Percentiles rank a stretch among this genome's conserved stretches.
phyloP scores from a whole-genome alignment of 2,888 invertebrate genomes.

The Romanomermis culicivorax region DNA sequence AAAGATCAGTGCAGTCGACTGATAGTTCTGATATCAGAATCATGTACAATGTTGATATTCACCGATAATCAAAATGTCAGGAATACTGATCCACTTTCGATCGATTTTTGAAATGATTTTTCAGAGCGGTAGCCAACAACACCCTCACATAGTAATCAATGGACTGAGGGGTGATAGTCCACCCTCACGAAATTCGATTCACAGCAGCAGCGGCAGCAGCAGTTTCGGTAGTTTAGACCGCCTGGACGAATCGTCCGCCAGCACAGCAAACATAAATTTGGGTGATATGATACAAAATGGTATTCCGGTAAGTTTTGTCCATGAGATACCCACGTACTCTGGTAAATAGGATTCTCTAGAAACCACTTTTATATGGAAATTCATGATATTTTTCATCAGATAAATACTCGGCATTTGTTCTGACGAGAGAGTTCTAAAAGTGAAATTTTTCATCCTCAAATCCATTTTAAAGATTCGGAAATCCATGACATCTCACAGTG shows the following conservation, averaged over 20 bases:
- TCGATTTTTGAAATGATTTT: background rate
- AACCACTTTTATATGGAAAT: no score
- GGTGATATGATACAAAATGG: slow-evolving; percentile 40
- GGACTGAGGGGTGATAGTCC: slow-evolving; percentile 13
- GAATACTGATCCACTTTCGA: background rate
- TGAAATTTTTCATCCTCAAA: no score
- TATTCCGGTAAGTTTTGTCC: slow-evolving; percentile 45
- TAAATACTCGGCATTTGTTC: no score
- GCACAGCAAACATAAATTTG: slow-evolving; percentile 29
- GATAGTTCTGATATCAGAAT: no score
- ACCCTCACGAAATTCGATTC: slow-evolving; percentile 31
- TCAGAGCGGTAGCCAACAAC: slow-evolving; percentile 9
- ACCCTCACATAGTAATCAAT: slow-evolving; percentile 4
- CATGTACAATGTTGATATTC: no score
- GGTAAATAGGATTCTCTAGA: no score
- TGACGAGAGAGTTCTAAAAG: no score
- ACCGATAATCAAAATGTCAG: background rate
- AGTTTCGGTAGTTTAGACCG: slow-evolving; percentile 37
- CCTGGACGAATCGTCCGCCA: slow-evolving; percentile 39
- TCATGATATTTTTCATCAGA: no score
- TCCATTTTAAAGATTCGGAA: no score
- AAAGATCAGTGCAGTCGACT: no score
- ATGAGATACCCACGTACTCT: no score
- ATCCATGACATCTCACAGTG: no score
- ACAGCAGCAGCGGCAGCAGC: slow-evolving; percentile 28